Percentiles rank a stretch among this genome's conserved stretches.
Conservation (phyloP, 64 coral and sea anemone genomes). For the Platygyra sinensis region DNA sequence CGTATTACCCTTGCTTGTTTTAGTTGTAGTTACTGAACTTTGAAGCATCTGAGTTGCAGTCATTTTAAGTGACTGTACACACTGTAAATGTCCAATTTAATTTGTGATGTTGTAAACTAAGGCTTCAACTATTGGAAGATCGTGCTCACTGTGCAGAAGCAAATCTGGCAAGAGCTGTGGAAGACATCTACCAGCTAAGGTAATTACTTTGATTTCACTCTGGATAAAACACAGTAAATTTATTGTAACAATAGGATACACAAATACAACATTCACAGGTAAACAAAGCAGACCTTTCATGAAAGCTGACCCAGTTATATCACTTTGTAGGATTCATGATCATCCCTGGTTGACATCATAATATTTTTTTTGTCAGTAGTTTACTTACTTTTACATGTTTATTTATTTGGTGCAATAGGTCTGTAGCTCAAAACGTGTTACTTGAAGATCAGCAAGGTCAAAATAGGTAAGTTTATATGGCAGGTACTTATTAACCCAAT, state of each 20-base stretch:
- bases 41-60: too few species aligned
- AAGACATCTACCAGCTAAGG: constrained; percentile 55
- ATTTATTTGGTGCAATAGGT: constrained; percentile 5
- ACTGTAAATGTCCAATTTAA: not conserved
- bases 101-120: not conserved
- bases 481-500: too few species aligned
- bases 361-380: not conserved
- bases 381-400: not conserved
- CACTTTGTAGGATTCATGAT: too few species aligned
- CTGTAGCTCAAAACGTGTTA: constrained; percentile 25
- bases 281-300: too few species aligned
- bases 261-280: too few species aligned
- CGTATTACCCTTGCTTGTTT: too few species aligned
- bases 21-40: too few species aligned
- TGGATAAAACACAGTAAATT: not conserved
- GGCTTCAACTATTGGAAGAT: constrained; percentile 42
- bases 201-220: not conserved
- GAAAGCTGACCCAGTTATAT: too few species aligned
- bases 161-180: constrained; percentile 53
- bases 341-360: too few species aligned
- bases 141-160: constrained; percentile 48
- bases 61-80: too few species aligned
- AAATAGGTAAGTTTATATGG: not conserved
- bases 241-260: not conserved
- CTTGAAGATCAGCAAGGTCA: constrained; percentile 15